A percentile compares a stretch with the other conserved stretches of the same genome.
Evolutionary conservation across 2,113 vertebrate species (phyloP).

Genomic region (Sceloporus undulatus): DNA sequence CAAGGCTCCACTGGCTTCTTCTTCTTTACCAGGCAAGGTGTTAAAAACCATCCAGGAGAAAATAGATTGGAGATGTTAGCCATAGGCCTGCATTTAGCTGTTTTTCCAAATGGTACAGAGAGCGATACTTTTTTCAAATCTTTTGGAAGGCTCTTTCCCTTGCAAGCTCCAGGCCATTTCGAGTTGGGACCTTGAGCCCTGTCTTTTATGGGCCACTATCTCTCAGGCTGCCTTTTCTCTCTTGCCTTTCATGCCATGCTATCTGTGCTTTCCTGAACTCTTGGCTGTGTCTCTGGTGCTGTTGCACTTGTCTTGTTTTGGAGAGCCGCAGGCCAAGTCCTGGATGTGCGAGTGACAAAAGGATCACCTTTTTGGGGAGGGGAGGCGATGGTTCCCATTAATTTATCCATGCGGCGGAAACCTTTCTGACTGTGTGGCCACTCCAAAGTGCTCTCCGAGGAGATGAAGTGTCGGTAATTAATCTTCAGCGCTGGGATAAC

Average conservation of each 20-base stretch:
- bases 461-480: conserved; percentile 46
- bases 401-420: background rate
- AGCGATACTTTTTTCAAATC: no score
- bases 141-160: no score
- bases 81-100: no score
- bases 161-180: no score
- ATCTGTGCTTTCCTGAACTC: no score
- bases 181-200: background rate
- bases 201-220: background rate
- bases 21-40: no score
- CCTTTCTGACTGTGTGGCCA: accelerated
- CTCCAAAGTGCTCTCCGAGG: conserved; percentile 2
- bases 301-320: background rate
- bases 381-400: conserved; percentile 13
- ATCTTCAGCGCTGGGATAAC: background rate
- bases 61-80: no score
- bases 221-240: no score
- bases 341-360: conserved; percentile 3
- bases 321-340: background rate
- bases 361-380: background rate
- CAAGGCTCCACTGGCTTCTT: no score
- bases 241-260: background rate
- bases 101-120: no score
- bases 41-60: no score
- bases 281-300: no score